Evolutionary conservation across 2,113 vertebrate species (phyloP).

Genomic region (Uria aalge): DNA sequence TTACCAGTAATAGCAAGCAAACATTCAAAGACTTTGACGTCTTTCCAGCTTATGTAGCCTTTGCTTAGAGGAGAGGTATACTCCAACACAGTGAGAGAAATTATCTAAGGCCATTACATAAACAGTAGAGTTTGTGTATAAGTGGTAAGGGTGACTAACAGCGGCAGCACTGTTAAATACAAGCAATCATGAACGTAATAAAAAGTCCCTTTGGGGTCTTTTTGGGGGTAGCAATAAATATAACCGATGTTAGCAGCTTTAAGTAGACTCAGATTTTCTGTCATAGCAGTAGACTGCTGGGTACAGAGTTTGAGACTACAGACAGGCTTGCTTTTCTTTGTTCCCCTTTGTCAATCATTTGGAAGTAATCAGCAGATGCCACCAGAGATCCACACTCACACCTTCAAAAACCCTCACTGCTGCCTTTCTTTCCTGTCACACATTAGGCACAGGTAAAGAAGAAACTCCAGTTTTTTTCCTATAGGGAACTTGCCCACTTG

Average conservation of each 20-base stretch:
- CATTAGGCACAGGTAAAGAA: neutral
- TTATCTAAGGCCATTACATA: neutral
- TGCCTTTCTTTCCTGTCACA: neutral
- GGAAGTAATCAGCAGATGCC: neutral
- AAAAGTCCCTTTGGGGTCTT: neutral
- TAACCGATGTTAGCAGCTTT: neutral
- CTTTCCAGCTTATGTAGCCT: neutral
- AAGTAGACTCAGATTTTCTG: neutral
- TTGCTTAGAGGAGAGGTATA: neutral
- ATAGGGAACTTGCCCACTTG: neutral
- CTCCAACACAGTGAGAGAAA: neutral
- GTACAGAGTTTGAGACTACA: neutral
- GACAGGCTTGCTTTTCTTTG: neutral
- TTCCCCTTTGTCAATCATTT: neutral
- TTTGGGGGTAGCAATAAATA: neutral
- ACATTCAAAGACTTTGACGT: neutral
- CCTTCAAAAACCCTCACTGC: neutral
- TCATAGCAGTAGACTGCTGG: neutral
- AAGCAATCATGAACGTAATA: neutral
- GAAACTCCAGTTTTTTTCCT: neutral
- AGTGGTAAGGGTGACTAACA: neutral
- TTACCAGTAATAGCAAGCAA: neutral
- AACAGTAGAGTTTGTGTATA: neutral
- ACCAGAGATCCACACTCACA: neutral
- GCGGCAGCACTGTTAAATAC: neutral